These are phyloP conservation scores for Lepidonotus clava DNA, from an alignment of 2,888 invertebrate genomes.

Conservation along the genomic window DNA sequence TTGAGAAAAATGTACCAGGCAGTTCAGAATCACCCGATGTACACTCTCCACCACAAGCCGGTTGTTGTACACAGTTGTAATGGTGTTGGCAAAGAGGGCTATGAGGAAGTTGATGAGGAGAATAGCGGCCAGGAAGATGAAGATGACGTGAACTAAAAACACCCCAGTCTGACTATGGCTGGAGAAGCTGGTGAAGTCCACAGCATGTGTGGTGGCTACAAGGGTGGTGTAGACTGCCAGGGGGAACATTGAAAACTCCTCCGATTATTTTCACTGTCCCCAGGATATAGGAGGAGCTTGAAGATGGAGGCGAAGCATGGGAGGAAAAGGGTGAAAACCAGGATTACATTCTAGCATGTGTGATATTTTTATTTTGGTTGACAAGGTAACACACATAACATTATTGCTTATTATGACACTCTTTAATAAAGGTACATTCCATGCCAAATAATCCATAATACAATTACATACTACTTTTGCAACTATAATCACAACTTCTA, in stretches of 20 bases:
- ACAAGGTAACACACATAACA: too few species aligned
- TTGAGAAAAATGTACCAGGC: too few species aligned
- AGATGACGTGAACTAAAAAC: conserved; percentile 5
- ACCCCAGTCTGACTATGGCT: not conserved
- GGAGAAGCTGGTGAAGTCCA: not conserved
- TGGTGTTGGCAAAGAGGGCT: conserved; percentile 17
- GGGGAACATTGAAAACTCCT: not conserved
- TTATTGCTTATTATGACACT: too few species aligned
- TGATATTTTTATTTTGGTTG: too few species aligned
- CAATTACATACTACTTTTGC: too few species aligned
- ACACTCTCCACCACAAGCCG: not conserved
- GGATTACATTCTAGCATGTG: too few species aligned
- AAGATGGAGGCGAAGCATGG: not conserved
- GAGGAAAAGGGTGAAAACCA: not conserved
- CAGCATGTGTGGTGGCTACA: not conserved
- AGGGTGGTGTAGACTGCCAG: conserved; percentile 36
- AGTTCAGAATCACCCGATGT: conserved; percentile 6
- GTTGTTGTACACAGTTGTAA: conserved; percentile 27
- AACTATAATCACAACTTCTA: too few species aligned
- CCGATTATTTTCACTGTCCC: not conserved
- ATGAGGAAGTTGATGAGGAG: conserved; percentile 40
- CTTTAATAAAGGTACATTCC: too few species aligned
- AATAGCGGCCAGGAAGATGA: conserved; percentile 30
- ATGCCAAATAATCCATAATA: too few species aligned
- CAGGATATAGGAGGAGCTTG: not conserved